Evolutionary conservation across 2,797 vertebrate species (phyloP), one percentile per base, ranked within the genome.

Genomic region (Enoplosus armatus): DNA sequence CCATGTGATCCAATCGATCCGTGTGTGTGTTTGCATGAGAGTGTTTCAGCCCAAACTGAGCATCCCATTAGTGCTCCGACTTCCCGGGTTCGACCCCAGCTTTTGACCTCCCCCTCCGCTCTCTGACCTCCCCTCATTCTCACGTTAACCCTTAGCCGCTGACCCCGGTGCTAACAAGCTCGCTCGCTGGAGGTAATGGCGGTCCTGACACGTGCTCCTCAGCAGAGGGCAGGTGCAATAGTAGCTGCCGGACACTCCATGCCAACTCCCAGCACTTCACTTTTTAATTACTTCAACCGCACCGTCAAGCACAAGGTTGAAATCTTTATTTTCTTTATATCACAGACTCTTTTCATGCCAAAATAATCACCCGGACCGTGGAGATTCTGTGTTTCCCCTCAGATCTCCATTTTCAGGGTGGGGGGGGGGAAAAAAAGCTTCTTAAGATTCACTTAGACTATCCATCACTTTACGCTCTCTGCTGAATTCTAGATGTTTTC

Each of bases 151-250:
- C 65, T 60, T 48, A 20, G 61, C 62, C 24, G 41, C 79, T 82
- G 82, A 86, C 83, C 87, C 51, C 5, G 5, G 33, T 39, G 50
- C 84, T 90, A 90, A 90, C 82, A 75, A 87, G 85, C 89, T 79
- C 50, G 56, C 59, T 54, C 53, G 55, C 20, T 18, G 9, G 31
- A n/a, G 3, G 58, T 78, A 70, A 68, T 67, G 78, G 72, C 80
- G 50, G 79, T 69, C 72, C 70, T 66, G 80, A 75, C 67, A 7
- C 65, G 61, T 61, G 72, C 74, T 82, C 74, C 29, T 85, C 77
- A 79, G 82, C 67, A 78, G 77, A 84, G 84, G 78, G 72, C 78
- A 77, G 60, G 77, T 55, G 39, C 63, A 33, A 41, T 3, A 10
- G 58, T 18, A 16, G 72, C 74, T 45, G 16, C 4, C 0, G 61